Base-by-base conservation (phyloP, 2,113 vertebrate genomes). In the Oplegnathus fasciatus region DNA sequence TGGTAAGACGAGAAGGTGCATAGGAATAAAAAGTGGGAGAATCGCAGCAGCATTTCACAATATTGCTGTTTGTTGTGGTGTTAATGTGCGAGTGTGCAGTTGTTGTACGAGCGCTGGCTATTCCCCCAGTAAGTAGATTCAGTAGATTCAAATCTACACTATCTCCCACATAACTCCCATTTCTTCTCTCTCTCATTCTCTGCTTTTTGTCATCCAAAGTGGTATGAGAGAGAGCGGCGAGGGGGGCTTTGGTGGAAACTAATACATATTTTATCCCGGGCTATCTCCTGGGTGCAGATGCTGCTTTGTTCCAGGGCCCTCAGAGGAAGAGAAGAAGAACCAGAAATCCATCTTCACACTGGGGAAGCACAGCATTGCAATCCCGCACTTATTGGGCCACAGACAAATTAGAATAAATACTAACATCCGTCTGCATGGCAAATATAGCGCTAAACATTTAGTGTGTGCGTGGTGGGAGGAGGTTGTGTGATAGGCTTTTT, bases 191-290 rank as follows among this genome's bases (percentile, higher is more conserved):
- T 89, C 61, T 90, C 74, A 85, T 87, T 80, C 75, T 55, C 40
- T 79, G 78, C 79, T 89, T 94, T 94, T 95, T 94, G 87, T 94
- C 92, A 95, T 93, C 86, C 86, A 94, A 91, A 94, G 87, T 86
- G 86, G 87, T 89, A 86, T 86, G 88, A 88, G 86, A 88, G 91
- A 88, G 89, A 92, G 78, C 57, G 73, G 73, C 17, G 55, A 40
- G 73, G 69, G 88, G 83, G 85, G 61, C 58, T 84, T 90, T 84
- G 70, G 76, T 82, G 85, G 83, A 91, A 94, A 92, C 86, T 91
- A 95, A 96, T 95, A 94, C 95, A 96, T 95, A 95, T 95, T 95
- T 95, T 94, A 96, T 94, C 91, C 83, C 22, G 50, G 48, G 87
- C 89, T 94, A 95, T 95, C 92, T 93, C 90, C 89, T 60, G 62